phyloP scores from a whole-genome alignment of 2,113 vertebrate species.

The Aplodontia rufa region DNA sequence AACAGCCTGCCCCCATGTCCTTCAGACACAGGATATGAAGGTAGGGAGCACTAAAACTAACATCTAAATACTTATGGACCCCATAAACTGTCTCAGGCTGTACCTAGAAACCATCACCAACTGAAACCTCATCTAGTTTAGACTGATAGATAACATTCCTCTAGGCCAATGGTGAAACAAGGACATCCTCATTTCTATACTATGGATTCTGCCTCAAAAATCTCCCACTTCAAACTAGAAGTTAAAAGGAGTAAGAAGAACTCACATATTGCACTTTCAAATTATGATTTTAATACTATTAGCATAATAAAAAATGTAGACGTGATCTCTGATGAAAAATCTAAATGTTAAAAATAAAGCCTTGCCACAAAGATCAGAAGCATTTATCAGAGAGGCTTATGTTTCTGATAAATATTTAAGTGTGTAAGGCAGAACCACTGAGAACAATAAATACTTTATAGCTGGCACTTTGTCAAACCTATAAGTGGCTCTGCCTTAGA shows the following conservation, averaged over 20 bases:
- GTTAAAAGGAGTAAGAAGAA: conserved; percentile 50
- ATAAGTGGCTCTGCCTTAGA: conserved; percentile 92
- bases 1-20: not conserved
- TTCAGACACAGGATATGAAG: not conserved
- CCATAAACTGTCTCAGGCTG: not conserved
- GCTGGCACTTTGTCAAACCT: conserved; percentile 94
- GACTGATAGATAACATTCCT: not conserved
- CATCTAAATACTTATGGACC: not conserved
- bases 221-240: conserved; percentile 51
- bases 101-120: not conserved
- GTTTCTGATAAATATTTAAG: conserved; percentile 92
- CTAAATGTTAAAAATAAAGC: conserved; percentile 76
- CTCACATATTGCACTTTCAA: conserved; percentile 47
- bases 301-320: conserved; percentile 75
- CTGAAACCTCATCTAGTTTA: not conserved
- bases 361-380: conserved; percentile 82
- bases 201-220: not conserved
- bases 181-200: not conserved
- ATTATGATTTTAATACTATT: conserved; percentile 53
- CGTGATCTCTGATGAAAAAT: conserved; percentile 76
- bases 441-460: conserved; percentile 95
- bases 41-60: not conserved
- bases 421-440: conserved; percentile 86
- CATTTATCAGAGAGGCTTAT: conserved; percentile 88
- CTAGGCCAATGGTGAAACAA: not conserved